Conservation (phyloP, 2,113 vertebrate species). For the Pomatostomus ruficeps region DNA sequence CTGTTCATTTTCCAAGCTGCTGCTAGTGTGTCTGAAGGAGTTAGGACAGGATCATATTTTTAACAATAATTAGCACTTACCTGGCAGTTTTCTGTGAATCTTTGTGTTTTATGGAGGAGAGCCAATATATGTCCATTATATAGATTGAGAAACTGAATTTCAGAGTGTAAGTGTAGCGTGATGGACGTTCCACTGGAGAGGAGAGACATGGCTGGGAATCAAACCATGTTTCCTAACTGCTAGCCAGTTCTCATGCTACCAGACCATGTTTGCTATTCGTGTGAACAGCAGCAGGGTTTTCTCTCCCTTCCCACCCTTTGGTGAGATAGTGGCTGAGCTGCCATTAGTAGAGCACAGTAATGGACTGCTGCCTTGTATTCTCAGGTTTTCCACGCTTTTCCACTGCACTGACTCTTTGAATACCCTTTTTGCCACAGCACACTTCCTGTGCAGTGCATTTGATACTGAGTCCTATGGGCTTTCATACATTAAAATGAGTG, state of each 20-base stretch:
- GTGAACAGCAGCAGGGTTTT: neutral
- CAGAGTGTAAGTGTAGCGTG: neutral
- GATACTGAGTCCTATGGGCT: neutral
- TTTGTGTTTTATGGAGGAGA: neutral
- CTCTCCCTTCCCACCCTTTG: neutral
- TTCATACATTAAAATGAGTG: neutral
- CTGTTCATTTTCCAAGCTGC: conserved; percentile 4
- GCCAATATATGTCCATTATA: neutral
- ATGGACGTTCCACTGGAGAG: neutral
- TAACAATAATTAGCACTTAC: conserved; percentile 29
- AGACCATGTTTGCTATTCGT: neutral
- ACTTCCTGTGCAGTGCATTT: neutral
- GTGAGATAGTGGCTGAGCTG: neutral
- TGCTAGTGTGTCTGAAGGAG: neutral
- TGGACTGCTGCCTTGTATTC: neutral
- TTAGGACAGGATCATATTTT: neutral
- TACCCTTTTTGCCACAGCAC: neutral
- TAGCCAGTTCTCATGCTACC: neutral
- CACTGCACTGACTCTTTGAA: neutral
- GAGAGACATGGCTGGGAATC: neutral
- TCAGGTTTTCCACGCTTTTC: neutral
- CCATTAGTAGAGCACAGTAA: neutral
- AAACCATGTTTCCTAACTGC: neutral
- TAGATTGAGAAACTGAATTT: neutral
- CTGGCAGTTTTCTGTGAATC: neutral